Evolutionary conservation across 2,888 invertebrate species (phyloP).

Genomic region (Sphinx pinastri): DNA sequence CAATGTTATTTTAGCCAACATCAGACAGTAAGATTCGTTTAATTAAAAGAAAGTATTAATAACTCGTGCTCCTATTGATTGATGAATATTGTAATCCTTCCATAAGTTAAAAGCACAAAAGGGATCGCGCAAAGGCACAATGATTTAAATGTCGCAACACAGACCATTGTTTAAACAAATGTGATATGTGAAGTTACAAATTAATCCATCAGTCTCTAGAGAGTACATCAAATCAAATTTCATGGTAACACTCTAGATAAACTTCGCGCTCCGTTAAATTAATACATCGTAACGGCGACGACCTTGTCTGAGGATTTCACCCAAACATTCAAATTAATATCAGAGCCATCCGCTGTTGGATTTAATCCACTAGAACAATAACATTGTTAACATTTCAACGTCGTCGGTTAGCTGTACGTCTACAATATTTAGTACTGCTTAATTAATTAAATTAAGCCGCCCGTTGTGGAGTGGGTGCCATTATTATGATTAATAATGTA

Average conservation of each 20-base stretch:
- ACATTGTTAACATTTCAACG: constrained; percentile 78
- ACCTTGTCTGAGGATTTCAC: constrained; percentile 65
- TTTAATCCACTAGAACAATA: constrained; percentile 77
- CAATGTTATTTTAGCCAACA: too few relatives aligned
- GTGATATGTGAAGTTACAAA: constrained; percentile 43
- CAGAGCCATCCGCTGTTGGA: constrained; percentile 64
- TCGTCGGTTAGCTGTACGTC: constrained; percentile 65
- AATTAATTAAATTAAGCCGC: constrained; percentile 74
- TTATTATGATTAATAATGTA: constrained; percentile 75
- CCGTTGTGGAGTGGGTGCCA: constrained; percentile 61
- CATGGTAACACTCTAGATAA: constrained; percentile 50
- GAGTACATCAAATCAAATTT: constrained; percentile 55
- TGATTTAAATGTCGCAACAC: neutral
- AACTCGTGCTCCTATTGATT: neutral
- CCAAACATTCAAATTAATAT: constrained; percentile 75
- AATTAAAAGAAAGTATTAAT: too few relatives aligned
- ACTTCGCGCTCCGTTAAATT: constrained; percentile 60
- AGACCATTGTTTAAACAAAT: neutral
- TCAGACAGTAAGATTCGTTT: too few relatives aligned
- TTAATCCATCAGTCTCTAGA: constrained; percentile 40
- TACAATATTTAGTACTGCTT: constrained; percentile 72
- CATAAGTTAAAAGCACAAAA: neutral
- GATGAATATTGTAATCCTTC: neutral
- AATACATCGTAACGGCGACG: constrained; percentile 61
- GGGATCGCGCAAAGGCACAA: neutral